Evolutionary conservation across 2,797 vertebrate genomes (phyloP), one percentile per base, ranked within the genome.

Genomic region (Anabacerthia variegaticeps): DNA sequence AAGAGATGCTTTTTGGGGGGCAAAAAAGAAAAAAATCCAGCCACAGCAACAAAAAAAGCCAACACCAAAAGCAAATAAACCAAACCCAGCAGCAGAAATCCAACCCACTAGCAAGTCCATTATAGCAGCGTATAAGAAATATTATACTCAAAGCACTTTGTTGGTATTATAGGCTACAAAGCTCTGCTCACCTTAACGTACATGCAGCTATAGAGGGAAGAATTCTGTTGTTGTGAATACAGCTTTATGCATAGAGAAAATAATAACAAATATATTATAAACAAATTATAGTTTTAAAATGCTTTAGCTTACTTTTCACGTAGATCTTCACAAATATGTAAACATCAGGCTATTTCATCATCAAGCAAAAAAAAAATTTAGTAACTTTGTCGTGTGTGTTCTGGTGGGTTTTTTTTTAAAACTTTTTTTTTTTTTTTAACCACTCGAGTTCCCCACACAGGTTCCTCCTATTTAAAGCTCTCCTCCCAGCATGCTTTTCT

Each of bases 401-500:
- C 26, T 30, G 12, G 24, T 46, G n/a, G 7, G 16, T 1, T 5
- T 27, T 30, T 30, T 62, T 28, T 69, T 14, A 39, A 41, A 41
- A 8, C 7, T 75, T 0, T 30, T 39, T 69, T 28, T 22, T n/a
- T 49, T 43, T 41, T 48, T 14, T 37, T 6, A 43, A 56, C 51
- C 19, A 85, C 41, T 88, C 48, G 16, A 81, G 30, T 48, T 81
- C 26, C 67, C 14, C 16, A 27, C 32, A 6, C 17, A 44, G 54
- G 44, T 72, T 71, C 69, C 68, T 85, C 43, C 72, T 75, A 39
- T 52, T 92, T 72, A 73, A 62, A 36, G 14, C 27, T 63, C 43
- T 43, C 26, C 27, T 94, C 92, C 85, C 95, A 89, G 69, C 7
- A 17, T 93, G 80, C 92, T 81, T 72, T 92, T 82, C 88, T 96